Evolutionary conservation across 30 jellyfish, hydroid and myxozoan species (phyloP).

Genomic region (Hydra vulgaris): DNA sequence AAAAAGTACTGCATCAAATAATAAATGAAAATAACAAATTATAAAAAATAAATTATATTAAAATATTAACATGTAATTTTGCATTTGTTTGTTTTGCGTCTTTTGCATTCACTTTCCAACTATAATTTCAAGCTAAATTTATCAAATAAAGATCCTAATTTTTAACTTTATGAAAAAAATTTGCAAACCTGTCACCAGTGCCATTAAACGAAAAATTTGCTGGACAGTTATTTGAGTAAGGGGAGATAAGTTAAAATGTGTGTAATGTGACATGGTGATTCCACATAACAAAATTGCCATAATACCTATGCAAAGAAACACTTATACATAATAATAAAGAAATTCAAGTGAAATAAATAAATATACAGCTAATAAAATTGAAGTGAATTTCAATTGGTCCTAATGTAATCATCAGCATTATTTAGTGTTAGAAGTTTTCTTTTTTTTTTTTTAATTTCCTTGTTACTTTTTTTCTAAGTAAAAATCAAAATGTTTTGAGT

Average conservation of each 20-base stretch:
- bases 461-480: too few species aligned
- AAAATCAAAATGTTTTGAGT: too few species aligned
- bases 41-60: too few species aligned
- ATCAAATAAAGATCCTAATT: background rate
- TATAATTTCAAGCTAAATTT: too few species aligned
- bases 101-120: background rate
- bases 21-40: too few species aligned
- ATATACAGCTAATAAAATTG: background rate
- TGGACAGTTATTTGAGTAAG: slow-evolving; percentile 77
- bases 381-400: background rate
- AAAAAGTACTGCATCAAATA: too few species aligned
- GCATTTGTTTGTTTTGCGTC: too few species aligned
- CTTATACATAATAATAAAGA: background rate
- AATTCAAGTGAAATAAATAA: background rate
- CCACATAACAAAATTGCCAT: slow-evolving; percentile 90
- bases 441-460: too few species aligned
- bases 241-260: slow-evolving; percentile 84
- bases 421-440: too few species aligned
- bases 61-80: too few species aligned
- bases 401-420: too few species aligned
- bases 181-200: slow-evolving; percentile 77
- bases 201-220: slow-evolving; percentile 65
- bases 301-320: slow-evolving; percentile 41
- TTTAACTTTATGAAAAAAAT: too few species aligned
- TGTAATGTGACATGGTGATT: slow-evolving; percentile 85